phyloP scores from a whole-genome alignment of 2,113 vertebrate species.

The Halichoerus grypus region DNA sequence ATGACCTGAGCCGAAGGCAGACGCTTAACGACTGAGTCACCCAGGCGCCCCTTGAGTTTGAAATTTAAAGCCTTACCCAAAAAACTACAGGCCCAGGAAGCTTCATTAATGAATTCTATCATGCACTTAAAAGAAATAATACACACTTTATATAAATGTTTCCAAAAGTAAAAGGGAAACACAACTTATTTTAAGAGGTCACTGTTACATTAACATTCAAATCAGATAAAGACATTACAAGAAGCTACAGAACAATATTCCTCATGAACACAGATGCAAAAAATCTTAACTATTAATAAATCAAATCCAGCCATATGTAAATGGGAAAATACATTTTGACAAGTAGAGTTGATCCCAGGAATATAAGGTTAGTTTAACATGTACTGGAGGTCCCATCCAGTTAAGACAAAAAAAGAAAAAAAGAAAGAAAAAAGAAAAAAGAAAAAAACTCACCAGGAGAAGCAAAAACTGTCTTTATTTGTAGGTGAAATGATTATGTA shows the following conservation, averaged over 20 bases:
- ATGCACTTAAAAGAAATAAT: neutral
- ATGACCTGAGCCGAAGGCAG: too few relatives aligned
- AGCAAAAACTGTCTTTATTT: neutral
- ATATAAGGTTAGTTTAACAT: neutral
- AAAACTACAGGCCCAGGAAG: neutral
- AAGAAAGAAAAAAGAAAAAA: neutral
- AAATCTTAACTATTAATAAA: neutral
- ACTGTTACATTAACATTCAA: neutral
- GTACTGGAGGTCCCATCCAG: neutral
- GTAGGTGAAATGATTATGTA: neutral
- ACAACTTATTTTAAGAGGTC: neutral
- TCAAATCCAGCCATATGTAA: neutral
- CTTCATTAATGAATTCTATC: neutral
- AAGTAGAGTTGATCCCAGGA: neutral
- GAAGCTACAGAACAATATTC: neutral
- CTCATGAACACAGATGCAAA: neutral
- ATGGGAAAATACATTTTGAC: neutral
- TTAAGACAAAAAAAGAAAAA: neutral
- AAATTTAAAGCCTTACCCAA: constrained; percentile 8
- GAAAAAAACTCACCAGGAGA: too few relatives aligned
- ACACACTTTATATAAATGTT: neutral
- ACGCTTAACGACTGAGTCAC: too few relatives aligned
- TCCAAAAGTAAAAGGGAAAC: neutral
- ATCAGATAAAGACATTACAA: neutral
- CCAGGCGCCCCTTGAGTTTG: neutral